Base-by-base conservation (phyloP, 2,797 vertebrate species). In the Rhincodon typus region DNA sequence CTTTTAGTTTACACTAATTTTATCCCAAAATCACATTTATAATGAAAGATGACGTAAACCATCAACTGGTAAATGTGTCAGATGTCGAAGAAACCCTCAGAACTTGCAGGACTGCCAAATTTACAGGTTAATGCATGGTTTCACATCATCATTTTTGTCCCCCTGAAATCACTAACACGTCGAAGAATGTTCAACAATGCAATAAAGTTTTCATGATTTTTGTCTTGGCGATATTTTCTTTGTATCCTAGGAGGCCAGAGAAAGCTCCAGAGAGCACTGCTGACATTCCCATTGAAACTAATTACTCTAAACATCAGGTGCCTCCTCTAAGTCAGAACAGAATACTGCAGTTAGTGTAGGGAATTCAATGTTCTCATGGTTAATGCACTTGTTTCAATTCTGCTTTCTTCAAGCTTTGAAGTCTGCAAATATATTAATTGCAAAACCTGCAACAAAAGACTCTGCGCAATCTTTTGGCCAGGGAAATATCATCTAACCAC, bases 231-330 rank as follows among this genome's bases (percentile, higher is more conserved):
- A 96, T 97, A 97, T 96, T 97, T 97, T 96, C 96, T 97, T 96
- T 96, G 96, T 96, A 96, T 95, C 96, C 97, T 94, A 96, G 96
- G 96, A 97, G 97, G 97, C 96, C 96, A 97, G 96, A 96, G 96
- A 96, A 96, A 97, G 97, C 97, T 97, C 97, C 82, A 66, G 96
- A 97, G 97, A 97, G 97, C 96, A 96, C 96, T 96, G 96, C 95
- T 38, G 62, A 97, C 96, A 97, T 97, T 98, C 98, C 98, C 98
- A 98, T 97, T 98, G 98, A 98, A 98, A 98, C 98, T 98, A 98
- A 98, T 98, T 98, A 98, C 96, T 96, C 96, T 98, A 98, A 98
- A 98, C 97, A 98, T 97, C 97, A 97, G 95, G 97, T 97, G 97
- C 96, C 96, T 95, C 95, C 95, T 96, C 96, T 1, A 0, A 96